phyloP scores from a whole-genome alignment of 2,113 vertebrate species.

The Tauraco erythrolophus region DNA sequence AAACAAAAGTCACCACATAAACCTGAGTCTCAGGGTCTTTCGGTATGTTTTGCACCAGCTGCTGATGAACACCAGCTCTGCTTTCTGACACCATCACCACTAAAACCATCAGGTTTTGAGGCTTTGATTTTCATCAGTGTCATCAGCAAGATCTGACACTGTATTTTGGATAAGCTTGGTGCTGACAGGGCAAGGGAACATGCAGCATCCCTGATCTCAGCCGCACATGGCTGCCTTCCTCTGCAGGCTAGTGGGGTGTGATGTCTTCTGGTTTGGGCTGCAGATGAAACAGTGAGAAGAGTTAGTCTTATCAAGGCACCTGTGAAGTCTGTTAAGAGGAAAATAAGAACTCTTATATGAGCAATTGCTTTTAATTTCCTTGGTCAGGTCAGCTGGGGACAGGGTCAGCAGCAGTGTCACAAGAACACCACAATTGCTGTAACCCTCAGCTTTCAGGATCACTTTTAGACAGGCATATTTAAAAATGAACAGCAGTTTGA shows the following conservation, averaged over 20 bases:
- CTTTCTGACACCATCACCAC: neutral
- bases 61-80: neutral
- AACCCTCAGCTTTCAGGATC: neutral
- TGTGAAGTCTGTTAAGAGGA: neutral
- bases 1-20: neutral
- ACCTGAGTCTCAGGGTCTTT: neutral
- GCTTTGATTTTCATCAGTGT: neutral
- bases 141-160: neutral
- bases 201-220: neutral
- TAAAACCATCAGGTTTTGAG: too few relatives aligned
- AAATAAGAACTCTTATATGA: neutral
- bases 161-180: neutral
- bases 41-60: neutral
- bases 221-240: neutral
- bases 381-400: neutral
- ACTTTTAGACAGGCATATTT: neutral
- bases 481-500: neutral
- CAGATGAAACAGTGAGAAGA: neutral
- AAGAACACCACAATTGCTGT: neutral
- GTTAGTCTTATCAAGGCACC: neutral
- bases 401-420: neutral
- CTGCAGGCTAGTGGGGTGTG: neutral
- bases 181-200: neutral
- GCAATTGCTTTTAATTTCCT: neutral
- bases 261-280: neutral